Base-by-base conservation (phyloP, 2,797 vertebrate genomes). In the Molothrus aeneus region DNA sequence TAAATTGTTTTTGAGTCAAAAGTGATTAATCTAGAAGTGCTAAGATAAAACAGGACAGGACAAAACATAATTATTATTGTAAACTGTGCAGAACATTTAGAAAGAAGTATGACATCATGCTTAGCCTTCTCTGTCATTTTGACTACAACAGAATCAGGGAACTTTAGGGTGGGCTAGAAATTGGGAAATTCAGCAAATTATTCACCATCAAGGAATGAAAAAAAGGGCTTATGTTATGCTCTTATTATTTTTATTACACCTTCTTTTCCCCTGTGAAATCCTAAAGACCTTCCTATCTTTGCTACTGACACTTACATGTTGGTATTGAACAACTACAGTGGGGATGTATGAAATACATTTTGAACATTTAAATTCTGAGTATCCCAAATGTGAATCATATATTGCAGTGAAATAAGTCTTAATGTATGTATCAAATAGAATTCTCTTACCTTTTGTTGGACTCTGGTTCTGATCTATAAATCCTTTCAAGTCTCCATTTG, bases 391-490 rank as follows among this genome's bases (percentile, higher is more conserved):
- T 17, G 12, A 94, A 65, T n/a, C 38, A 57, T 2, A 73, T 9
- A 36, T 26, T 60, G 29, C 40, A 90, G 29, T 72, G 25, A 86
- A 69, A 1, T 36, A 64, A 82, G 25, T 83, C 22, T 77, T 60
- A 54, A 70, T 6, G 6, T 45, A n/a, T 34, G 18, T 32, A 86
- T 50, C 8, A 25, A 93, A 91, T 45, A 96, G 73, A 93, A 74
- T 65, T 96, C 61, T 89, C 97, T 98, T 98, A 98, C 98, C 98
- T 98, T 98, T 98, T 79, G 97, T 96, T 89, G 98, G 97, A 94
- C 97, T 98, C 93, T 98, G 98, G 97, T 97, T 98, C 92, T 98
- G 97, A 97, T 98, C 98, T 95, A 98, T 97, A 97, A 98, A 98
- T 96, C 97, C 98, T 96, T 98, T 98, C 94, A 98, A 95, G 95